Percentiles rank a stretch among this genome's conserved stretches.
Conservation (phyloP, 2,888 invertebrate genomes). For the Drosophila anomelani region DNA sequence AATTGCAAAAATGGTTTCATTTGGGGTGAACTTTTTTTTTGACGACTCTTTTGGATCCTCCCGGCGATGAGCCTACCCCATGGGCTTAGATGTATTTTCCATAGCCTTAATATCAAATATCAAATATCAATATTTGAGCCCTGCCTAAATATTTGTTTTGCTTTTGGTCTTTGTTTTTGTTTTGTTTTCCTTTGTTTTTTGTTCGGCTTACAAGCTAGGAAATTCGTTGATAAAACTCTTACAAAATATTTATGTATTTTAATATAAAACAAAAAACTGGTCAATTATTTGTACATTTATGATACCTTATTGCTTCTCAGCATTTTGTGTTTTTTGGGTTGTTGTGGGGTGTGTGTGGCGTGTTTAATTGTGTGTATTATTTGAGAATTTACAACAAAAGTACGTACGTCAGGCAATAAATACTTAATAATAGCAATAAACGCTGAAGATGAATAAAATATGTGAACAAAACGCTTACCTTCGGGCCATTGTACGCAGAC, state of each 20-base stretch:
- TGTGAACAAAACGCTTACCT: constrained; percentile 87
- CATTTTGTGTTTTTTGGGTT: constrained; percentile 12
- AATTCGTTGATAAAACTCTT: constrained; percentile 36
- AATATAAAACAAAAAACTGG: constrained; percentile 43
- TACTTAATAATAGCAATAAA: constrained; percentile 71
- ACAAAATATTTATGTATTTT: constrained; percentile 30
- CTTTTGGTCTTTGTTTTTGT: constrained; percentile 18
- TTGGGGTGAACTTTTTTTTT: constrained; percentile 41
- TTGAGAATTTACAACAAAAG: constrained; percentile 66
- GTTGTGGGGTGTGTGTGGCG: constrained; percentile 14
- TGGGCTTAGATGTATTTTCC: constrained; percentile 7
- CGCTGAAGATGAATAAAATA: constrained; percentile 18
- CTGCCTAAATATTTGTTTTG: constrained; percentile 40
- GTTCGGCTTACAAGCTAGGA: constrained; percentile 38
- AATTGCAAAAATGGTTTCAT: constrained; percentile 44
- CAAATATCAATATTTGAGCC: constrained; percentile 21
- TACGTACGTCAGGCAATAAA: constrained; percentile 75
- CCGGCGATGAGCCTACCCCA: constrained; percentile 44
- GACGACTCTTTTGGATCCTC: constrained; percentile 26
- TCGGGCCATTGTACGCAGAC: constrained; percentile 97
- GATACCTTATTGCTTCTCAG: constrained; percentile 49
- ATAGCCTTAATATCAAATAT: constrained; percentile 3
- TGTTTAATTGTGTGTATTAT: constrained; percentile 44
- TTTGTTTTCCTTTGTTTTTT: not conserved
- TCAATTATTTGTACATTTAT: constrained; percentile 47